These are phyloP conservation scores for Hycleus phaleratus DNA, from an alignment of 1,140 invertebrate species.

Conservation along the genomic window DNA sequence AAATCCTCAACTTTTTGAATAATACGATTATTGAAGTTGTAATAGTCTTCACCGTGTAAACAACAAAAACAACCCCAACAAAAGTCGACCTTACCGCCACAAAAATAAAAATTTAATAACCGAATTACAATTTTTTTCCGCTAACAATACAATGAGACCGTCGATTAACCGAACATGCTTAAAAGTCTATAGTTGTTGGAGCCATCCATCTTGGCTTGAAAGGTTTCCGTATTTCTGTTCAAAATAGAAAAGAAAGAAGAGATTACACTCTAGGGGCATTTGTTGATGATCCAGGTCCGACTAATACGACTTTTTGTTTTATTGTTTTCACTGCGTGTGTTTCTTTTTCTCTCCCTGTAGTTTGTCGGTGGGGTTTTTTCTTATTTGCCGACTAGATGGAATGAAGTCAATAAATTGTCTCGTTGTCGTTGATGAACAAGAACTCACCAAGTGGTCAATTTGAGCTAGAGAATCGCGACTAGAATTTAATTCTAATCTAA, in stretches of 20 bases:
- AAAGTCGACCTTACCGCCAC: too few species aligned
- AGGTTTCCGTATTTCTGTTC: slow-evolving; percentile 9
- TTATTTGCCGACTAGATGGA: too few species aligned
- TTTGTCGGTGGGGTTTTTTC: too few species aligned
- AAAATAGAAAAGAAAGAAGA: slow-evolving; percentile 4
- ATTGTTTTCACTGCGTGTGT: slow-evolving; percentile 1
- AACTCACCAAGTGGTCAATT: too few species aligned
- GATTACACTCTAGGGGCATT: slow-evolving; percentile 13
- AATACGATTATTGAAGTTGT: slow-evolving; percentile 6
- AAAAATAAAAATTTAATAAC: too few species aligned
- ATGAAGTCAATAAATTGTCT: slow-evolving; percentile 10
- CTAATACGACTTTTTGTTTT: slow-evolving; percentile 16
- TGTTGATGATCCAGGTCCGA: slow-evolving; percentile 7
- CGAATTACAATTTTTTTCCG: too few species aligned
- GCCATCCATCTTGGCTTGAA: slow-evolving; percentile 11
- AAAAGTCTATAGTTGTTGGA: slow-evolving; percentile 13
- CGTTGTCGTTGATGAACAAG: neutral
- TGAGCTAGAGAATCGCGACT: too few species aligned
- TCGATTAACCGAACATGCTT: slow-evolving; percentile 9
- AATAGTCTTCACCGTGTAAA: too few species aligned
- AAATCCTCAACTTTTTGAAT: slow-evolving; percentile 12
- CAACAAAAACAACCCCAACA: too few species aligned
- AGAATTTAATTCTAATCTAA: too few species aligned
- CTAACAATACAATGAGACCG: too few species aligned
- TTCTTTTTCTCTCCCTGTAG: neutral